Base-by-base conservation (phyloP, 2,113 vertebrate species). In the Neolamprologus modestus region DNA sequence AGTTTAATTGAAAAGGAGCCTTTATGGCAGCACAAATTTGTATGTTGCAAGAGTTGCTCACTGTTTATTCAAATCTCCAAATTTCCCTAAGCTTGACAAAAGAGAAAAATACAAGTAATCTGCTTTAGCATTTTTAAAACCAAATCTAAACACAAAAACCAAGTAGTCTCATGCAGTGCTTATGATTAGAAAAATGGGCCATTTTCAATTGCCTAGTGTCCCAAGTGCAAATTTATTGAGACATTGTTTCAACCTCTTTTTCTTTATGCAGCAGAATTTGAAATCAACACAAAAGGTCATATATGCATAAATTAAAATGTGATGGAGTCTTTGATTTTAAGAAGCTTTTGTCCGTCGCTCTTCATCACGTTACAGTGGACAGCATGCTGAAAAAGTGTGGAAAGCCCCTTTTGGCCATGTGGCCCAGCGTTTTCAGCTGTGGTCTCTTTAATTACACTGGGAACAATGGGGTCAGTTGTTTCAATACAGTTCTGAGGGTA, bases 401-500 rank as follows among this genome's bases (percentile, higher is more conserved):
- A 91, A 93, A 92, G 80, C 85, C 85, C 68, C 84, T 33, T 63
- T 83, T 94, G 93, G 90, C 95, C 28, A 14, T 95, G 93, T 95
- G 88, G 76, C 89, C 54, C 17, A 2, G 26, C 13, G 94, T 96
- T 95, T 96, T 97, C 97, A 96, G 96, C 95, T 92, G 96, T 88
- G 91, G 94, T 96, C 89, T 90, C 94, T 97, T 95, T 96, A 96
- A 96, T 96, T 96, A 96, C 93, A 94, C 89, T 92, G 90, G 96
- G 96, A 97, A 97, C 97, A 97, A 97, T 97, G 94, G 94, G 96
- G 91, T 89, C 89, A 95, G 97, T 97, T 97, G 97, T 97, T 85
- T 95, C 93, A 91, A 93, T 95, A 95, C 92, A 94, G 92, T 84
- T 87, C 19, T 91, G 95, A 94, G 87, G 61, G 96, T 95, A 92